Evolutionary conservation across 2,113 vertebrate species (phyloP), one percentile per base, ranked within the genome.

Genomic region (Amphiprion ocellaris): DNA sequence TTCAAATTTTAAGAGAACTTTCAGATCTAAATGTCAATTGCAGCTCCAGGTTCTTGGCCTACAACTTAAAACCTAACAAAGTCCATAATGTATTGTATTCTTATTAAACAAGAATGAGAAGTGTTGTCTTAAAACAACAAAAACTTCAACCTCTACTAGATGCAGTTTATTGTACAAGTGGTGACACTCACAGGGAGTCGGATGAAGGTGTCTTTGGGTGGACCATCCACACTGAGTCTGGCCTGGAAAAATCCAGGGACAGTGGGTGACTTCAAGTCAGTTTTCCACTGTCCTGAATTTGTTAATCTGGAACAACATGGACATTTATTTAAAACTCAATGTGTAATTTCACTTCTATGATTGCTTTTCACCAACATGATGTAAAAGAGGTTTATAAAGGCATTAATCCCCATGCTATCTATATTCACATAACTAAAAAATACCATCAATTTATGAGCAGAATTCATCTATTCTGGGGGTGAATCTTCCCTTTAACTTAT

Each of bases 121-220:
- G 41, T 44, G 15, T 44, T 44, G 41, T 4, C 41, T 44, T 12
- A 15, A 37, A 37, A 37, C 1, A 33, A 6, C 7, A 37, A 8
- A 37, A 44, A 44, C 30, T 30, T 15, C n/a, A 12, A 24, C 46
- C 3, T 33, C 8, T 15, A 44, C 33, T 21, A 30, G 15, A 33
- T 44, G 39, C 7, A 15, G 41, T 30, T 67, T 16, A 60, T 8
- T 16, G 60, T 14, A 26, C 55, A 68, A 64, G 44, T 14, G 37
- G 14, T 58, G 62, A 5, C 30, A 73, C 82, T 86, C 16, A 96
- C 97, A 94, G 95, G 93, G 1, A 97, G 93, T 81, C 92, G 96
- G 80, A 99, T 6, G 86, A 96, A 98, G 10, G 96, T 98, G 89
- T 99, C 97, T 63, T 73, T 93, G 1, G 96, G 96, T 77, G 93